Percentiles rank a stretch among this genome's conserved stretches.
Evolutionary conservation across 1,140 invertebrate species (phyloP).

Genomic region (Temnothorax longispinosus): DNA sequence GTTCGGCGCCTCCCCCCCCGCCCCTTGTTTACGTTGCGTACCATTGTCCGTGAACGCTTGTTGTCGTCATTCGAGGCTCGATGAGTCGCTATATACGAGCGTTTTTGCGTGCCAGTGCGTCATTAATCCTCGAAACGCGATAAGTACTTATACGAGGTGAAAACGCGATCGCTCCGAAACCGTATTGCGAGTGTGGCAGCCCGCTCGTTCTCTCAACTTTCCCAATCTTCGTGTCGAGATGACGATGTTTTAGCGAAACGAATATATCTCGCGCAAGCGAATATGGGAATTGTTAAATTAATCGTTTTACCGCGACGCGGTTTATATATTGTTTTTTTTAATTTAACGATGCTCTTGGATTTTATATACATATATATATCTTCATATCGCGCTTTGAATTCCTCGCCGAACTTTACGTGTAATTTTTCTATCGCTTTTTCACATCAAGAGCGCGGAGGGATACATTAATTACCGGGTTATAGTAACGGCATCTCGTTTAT

Average conservation of each 20-base stretch:
- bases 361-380: background rate
- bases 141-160: background rate
- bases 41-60: background rate
- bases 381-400: background rate
- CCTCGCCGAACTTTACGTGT: background rate
- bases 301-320: background rate
- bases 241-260: background rate
- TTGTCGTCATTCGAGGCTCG: background rate
- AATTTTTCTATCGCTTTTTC: background rate
- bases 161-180: background rate
- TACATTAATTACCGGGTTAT: no score
- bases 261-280: background rate
- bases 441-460: no score
- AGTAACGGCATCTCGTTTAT: background rate
- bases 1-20: background rate
- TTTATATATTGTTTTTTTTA: background rate
- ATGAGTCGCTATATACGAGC: background rate
- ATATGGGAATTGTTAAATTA: background rate
- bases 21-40: background rate
- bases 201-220: background rate
- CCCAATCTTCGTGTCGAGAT: background rate
- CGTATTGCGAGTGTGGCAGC: background rate
- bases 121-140: background rate
- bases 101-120: background rate
- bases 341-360: background rate